A percentile compares a stretch with the other conserved stretches of the same genome.
phyloP scores from a whole-genome alignment of 2,113 vertebrate species.

The Plectropomus leopardus region DNA sequence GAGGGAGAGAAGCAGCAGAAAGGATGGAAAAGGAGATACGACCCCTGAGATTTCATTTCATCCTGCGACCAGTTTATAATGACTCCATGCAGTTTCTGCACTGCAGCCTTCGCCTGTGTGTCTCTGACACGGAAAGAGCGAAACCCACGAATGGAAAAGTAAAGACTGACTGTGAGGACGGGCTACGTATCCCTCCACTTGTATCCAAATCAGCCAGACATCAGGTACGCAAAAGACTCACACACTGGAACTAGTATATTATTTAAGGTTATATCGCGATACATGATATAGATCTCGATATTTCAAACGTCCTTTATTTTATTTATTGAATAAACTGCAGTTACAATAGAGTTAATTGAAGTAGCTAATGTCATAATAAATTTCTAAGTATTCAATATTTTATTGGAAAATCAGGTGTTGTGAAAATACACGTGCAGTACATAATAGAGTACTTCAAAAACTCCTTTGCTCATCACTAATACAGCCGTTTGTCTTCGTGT shows the following conservation, averaged over 20 bases:
- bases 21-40: constrained; percentile 1
- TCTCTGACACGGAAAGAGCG: constrained; percentile 13
- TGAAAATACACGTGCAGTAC: too few relatives aligned
- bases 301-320: too few relatives aligned
- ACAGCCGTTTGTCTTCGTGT: neutral
- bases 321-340: too few relatives aligned
- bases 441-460: too few relatives aligned
- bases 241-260: neutral
- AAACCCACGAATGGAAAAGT: neutral
- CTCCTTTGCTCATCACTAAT: too few relatives aligned
- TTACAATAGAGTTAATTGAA: too few relatives aligned
- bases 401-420: too few relatives aligned
- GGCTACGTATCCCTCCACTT: constrained; percentile 71
- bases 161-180: constrained; percentile 47
- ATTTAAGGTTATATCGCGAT: too few relatives aligned
- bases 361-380: too few relatives aligned
- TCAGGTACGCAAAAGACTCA: constrained; percentile 71
- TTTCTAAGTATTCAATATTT: too few relatives aligned
- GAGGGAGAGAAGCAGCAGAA: neutral
- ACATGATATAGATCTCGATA: too few relatives aligned
- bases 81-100: constrained; percentile 87
- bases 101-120: constrained; percentile 83
- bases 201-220: constrained; percentile 40
- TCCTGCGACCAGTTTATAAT: constrained; percentile 81
- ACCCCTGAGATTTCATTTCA: constrained; percentile 82